Conservation (phyloP, 2,113 vertebrate species). For the Cinclus mexicanus region DNA sequence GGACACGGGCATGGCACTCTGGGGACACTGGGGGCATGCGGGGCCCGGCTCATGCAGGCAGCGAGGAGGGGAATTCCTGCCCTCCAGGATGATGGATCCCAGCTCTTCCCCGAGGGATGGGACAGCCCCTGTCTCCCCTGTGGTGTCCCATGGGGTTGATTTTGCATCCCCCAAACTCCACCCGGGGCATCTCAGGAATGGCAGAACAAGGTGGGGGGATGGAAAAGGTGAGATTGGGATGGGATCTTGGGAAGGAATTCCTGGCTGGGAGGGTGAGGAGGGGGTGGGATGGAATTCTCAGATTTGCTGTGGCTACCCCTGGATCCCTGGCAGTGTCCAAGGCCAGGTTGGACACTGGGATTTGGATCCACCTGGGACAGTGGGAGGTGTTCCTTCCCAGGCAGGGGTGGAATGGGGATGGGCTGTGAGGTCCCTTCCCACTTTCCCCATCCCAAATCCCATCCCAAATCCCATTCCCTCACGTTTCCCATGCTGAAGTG, state of each 20-base stretch:
- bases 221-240: background rate
- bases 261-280: background rate
- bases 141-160: accelerated
- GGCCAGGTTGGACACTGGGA: background rate
- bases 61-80: accelerated
- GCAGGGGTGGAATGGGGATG: accelerated
- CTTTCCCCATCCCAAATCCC: background rate
- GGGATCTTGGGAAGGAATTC: background rate
- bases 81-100: accelerated
- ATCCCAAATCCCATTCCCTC: background rate
- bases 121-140: accelerated
- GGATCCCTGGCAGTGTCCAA: background rate
- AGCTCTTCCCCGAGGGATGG: accelerated
- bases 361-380: background rate
- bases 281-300: background rate
- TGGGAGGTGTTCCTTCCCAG: background rate
- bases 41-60: accelerated
- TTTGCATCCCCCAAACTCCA: accelerated
- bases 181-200: accelerated
- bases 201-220: too few species aligned
- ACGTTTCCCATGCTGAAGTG: conserved; percentile 96
- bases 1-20: too few species aligned
- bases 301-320: background rate
- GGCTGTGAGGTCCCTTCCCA: background rate
- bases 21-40: background rate